Evolutionary conservation across 35 echinoderm and acorn worm species (phyloP).

Genomic region (Hemicentrotus pulcherrimus): DNA sequence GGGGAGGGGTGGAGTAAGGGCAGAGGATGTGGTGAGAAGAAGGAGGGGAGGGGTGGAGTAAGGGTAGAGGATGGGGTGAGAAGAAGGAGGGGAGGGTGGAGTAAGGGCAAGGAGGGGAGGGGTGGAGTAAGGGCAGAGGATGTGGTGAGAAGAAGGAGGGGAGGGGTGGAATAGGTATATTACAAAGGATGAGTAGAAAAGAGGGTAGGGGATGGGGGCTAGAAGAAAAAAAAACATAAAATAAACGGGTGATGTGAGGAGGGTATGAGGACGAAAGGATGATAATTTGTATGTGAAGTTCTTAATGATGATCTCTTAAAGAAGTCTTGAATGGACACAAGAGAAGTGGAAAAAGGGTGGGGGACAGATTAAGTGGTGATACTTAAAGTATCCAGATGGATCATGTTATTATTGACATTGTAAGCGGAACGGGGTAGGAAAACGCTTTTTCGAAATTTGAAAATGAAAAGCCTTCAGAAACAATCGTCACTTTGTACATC

Average conservation of each 20-base stretch:
- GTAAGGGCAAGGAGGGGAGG: neutral
- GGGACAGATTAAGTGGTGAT: neutral
- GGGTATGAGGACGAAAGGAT: too few relatives aligned
- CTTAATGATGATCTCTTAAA: neutral
- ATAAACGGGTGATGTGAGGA: too few relatives aligned
- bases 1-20: neutral
- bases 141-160: neutral
- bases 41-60: neutral
- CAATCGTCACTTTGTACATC: too few relatives aligned
- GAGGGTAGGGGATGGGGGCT: too few relatives aligned
- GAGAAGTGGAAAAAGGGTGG: neutral
- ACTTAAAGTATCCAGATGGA: too few relatives aligned
- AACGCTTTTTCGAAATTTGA: neutral
- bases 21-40: too few relatives aligned
- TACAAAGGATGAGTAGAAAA: neutral
- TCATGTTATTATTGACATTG: neutral
- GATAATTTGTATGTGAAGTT: neutral
- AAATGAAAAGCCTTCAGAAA: too few relatives aligned
- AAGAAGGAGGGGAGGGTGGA: neutral
- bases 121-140: neutral
- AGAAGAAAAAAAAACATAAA: too few relatives aligned
- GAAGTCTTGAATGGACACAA: too few relatives aligned
- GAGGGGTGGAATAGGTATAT: neutral
- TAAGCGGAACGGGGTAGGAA: neutral
- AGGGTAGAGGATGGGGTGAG: too few relatives aligned